phyloP scores from a whole-genome alignment of 2,888 invertebrate species.

The Peribatodes rhomboidaria region DNA sequence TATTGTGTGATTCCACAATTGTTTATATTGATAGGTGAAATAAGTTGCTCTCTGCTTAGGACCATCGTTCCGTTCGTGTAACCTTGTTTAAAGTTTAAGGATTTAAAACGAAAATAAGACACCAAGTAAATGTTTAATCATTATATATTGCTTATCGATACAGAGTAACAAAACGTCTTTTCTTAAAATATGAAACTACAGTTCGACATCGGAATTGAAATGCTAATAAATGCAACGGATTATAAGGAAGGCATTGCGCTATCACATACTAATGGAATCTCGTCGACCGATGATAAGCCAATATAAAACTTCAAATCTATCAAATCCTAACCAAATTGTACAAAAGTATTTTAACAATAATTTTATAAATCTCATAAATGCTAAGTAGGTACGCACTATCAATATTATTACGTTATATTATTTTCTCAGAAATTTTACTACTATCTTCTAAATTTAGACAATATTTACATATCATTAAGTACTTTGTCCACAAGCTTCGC shows the following conservation, averaged over 20 bases:
- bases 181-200: constrained; percentile 76
- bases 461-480: constrained; percentile 75
- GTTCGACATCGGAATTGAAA: constrained; percentile 77
- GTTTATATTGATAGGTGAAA: too few species aligned
- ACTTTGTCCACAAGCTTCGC: constrained; percentile 76
- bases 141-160: constrained; percentile 86
- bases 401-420: constrained; percentile 74
- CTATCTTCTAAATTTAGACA: constrained; percentile 81
- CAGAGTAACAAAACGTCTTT: constrained; percentile 82
- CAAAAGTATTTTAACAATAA: constrained; percentile 78
- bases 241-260: constrained; percentile 79
- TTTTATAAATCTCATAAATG: constrained; percentile 81
- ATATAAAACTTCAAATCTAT: constrained; percentile 77
- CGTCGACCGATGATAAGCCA: constrained; percentile 74
- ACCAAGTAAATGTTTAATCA: constrained; percentile 68
- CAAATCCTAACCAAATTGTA: constrained; percentile 74
- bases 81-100: background rate
- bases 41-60: too few species aligned
- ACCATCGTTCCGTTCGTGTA: too few species aligned
- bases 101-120: constrained; percentile 50
- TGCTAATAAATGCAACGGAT: constrained; percentile 85
- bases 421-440: constrained; percentile 74
- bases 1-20: too few species aligned
- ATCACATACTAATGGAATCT: constrained; percentile 72
- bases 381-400: constrained; percentile 84